Evolutionary conservation across 2,797 vertebrate species (phyloP), one percentile per base, ranked within the genome.

Genomic region (Yasuhikotakia modesta): DNA sequence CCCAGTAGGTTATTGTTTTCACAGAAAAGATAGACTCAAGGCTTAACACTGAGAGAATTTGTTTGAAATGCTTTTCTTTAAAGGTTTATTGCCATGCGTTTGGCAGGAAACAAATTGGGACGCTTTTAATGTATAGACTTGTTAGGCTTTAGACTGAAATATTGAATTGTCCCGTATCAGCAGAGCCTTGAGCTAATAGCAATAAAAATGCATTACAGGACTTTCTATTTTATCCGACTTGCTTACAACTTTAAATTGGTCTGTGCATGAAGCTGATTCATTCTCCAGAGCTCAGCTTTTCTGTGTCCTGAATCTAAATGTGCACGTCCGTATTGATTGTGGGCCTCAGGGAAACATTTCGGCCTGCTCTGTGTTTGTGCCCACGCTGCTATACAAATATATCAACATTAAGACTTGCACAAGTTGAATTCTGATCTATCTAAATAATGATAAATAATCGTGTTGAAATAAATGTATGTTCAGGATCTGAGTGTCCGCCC

Each of bases 231-330:
- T 63, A 52, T 43, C 46, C 0, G 0, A 60, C 27, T 70, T 69
- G 30, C 46, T 52, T 78, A 63, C 32, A 30, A 39, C 46, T 64
- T 79, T 46, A 46, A 81, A 76, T 74, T 14, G 24, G 22, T 73
- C 65, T 46, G 19, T 14, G 50, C 30, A 21, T 65, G 45, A 72
- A 52, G 27, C 39, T 77, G 30, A 76, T 82, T 82, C n/a, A 67
- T 73, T 76, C n/a, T 21, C 21, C 55, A n/a, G 35, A 17, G 5
- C 50, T 67, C 35, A 4, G 50, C 43, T 79, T 85, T 74, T 77
- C 32, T 78, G 78, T 83, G 79, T 68, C 77, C 69, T 58, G 53
- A 81, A 79, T 84, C 45, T 48, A 30, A 73, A 75, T 66, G 39
- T 8, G 35, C 63, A 75, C 35, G 67, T 17, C 50, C 21, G 21